Percentiles rank a stretch among this genome's conserved stretches.
phyloP scores from a whole-genome alignment of 2,113 vertebrate species.

The Hystrix cristata region DNA sequence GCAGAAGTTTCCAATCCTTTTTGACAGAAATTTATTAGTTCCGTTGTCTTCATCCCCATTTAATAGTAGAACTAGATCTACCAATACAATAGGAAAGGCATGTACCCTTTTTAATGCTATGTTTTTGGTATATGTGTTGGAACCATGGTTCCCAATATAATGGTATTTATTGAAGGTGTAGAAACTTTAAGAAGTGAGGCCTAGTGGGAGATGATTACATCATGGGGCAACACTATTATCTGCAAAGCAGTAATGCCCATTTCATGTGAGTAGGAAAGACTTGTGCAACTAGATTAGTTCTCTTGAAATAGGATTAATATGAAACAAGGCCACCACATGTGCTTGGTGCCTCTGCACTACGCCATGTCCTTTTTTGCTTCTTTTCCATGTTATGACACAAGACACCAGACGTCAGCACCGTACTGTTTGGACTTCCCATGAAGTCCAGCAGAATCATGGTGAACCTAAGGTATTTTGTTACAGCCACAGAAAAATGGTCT shows the following conservation, averaged over 20 bases:
- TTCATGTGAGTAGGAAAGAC: not conserved
- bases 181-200: not conserved
- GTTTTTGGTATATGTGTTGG: not conserved
- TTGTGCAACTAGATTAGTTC: not conserved
- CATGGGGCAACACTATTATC: not conserved
- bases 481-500: not conserved
- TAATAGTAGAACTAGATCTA: not conserved
- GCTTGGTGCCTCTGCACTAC: not conserved
- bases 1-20: not conserved
- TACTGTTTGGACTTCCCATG: not conserved
- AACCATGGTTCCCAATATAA: not conserved
- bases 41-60: not conserved
- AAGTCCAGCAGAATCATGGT: not conserved
- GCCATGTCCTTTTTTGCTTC: not conserved
- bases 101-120: not conserved
- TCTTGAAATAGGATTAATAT: not conserved
- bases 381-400: not conserved
- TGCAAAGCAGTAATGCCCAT: not conserved
- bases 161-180: not conserved
- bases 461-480: not conserved
- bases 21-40: conserved; percentile 21
- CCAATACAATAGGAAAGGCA: not conserved
- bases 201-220: not conserved
- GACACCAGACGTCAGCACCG: not conserved
- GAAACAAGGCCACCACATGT: not conserved